Evolutionary conservation across 2,797 vertebrate genomes (phyloP).

Genomic region (Rhynchotus rufescens): DNA sequence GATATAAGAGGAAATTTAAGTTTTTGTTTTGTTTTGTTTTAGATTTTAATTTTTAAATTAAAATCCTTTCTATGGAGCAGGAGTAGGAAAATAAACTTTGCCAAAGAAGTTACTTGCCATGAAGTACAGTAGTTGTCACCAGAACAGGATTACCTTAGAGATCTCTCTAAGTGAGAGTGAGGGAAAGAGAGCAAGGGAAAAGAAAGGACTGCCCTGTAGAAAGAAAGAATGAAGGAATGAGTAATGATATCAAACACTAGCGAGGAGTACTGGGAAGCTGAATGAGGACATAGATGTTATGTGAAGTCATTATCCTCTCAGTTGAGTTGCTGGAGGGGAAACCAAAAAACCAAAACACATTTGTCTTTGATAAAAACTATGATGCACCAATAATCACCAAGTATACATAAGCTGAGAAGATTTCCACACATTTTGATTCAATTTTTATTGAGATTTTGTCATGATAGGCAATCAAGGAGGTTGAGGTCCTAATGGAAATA

Average conservation of each 20-base stretch:
- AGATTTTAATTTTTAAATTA: background rate
- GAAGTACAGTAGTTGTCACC: background rate
- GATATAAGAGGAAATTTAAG: background rate
- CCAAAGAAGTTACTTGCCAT: background rate
- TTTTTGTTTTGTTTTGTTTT: background rate
- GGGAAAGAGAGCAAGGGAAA: background rate
- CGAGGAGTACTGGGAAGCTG: background rate
- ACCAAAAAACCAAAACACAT: background rate
- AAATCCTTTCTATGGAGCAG: background rate
- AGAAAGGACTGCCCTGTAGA: background rate
- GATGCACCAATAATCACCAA: background rate
- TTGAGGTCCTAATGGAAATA: background rate
- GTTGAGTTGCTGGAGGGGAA: background rate
- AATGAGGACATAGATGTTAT: background rate
- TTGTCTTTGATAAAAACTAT: background rate
- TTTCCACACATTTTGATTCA: background rate
- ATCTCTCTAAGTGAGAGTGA: accelerated
- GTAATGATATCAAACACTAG: background rate
- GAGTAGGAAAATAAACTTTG: background rate
- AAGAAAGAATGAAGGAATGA: background rate
- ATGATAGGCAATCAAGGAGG: background rate
- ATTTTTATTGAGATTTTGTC: background rate
- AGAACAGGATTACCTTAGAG: background rate
- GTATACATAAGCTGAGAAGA: background rate
- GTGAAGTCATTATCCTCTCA: background rate